Base-by-base conservation (phyloP, 2,113 vertebrate species). In the Dasyornis broadbenti region DNA sequence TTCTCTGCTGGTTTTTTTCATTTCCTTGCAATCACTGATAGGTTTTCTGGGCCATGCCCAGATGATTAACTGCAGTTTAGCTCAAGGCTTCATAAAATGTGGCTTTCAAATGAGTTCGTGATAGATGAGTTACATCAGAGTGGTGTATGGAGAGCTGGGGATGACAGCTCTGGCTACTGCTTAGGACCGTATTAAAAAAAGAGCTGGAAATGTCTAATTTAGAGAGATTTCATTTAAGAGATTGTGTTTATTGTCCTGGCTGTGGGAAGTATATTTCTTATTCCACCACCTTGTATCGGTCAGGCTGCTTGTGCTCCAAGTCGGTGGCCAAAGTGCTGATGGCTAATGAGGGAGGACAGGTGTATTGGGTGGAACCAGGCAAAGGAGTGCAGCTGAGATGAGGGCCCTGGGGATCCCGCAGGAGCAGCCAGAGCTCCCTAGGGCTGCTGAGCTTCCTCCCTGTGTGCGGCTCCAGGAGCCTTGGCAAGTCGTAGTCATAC, bases 61-160 rank as follows among this genome's bases (percentile, higher is more conserved):
- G 83, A 78, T 71, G 53, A 86, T 92, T 83, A 88, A 72, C 53
- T 93, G 83, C n/a, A 66, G 83, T 86, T 86, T 83, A 94, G 64
- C 82, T 81, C 35, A 84, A 73, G 73, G 80, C 45, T 95, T 91
- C 91, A 78, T 84, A 78, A 91, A 91, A 75, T 28, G 61, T 71
- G 70, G 69, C 27, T 96, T 84, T 94, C 53, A 87, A 76, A 87
- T 85, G 79, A 90, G 49, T 69, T 75, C 37, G 57, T 60, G 78
- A 75, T 49, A 64, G 82, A 79, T 87, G 69, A 92, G 49, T 60
- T 87, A 18, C n/a, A n/a, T 20, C 0, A 0, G 89, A 85, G 40
- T 56, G 40, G 19, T 79, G 6, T 56, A 44, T n/a, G 39, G 19
- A 65, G 84, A 93, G n/a, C 20, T 50, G 3, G 66, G 53, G 82